Base-by-base conservation (phyloP, 2,113 vertebrate species). In the Rhea americana region DNA sequence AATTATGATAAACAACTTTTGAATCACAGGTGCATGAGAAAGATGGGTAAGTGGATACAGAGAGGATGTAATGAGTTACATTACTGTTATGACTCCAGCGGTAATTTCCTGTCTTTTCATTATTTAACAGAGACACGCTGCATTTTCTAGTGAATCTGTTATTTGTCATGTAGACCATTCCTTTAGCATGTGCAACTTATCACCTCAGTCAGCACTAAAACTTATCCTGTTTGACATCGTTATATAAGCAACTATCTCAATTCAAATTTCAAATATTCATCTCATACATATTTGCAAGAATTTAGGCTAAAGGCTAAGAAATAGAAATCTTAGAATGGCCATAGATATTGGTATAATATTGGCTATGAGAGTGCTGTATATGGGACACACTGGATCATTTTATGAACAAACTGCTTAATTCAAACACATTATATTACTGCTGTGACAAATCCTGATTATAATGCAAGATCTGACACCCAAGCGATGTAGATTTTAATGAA, bases 281-380 rank as follows among this genome's bases (percentile, higher is more conserved):
- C 68, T 43, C 51, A 1, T 2, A 6, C 7, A 2, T 1, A 6
- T 61, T 41, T 28, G 7, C 6, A 53, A 35, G 25, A 25, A 50
- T 45, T 81, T 2, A 17, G n/a, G 63, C 68, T 72, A 15, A 25
- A 53, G 16, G 43, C 21, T 45, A 37, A 37, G 51, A 22, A 63
- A 37, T 0, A 7, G 43, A 48, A 48, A 9, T 26, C 43, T n/a
- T 2, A 2, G 21, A 50, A 21, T 8, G 19, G 61, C 26, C 30
- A 13, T 0, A 5, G 67, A 11, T 16, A 5, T 15, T 13, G 35
- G 7, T 7, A 8, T 1, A 16, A 17, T 5, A 21, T 0, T 11
- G 59, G 9, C 56, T 30, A 26, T 41, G 4, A 8, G 22, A 76
- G 32, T 3, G 5, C 17, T 5, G 22, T 3, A 3, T 14, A 16